Conservation (phyloP, 2,113 vertebrate species). For the Gymnocephalus cernua region DNA sequence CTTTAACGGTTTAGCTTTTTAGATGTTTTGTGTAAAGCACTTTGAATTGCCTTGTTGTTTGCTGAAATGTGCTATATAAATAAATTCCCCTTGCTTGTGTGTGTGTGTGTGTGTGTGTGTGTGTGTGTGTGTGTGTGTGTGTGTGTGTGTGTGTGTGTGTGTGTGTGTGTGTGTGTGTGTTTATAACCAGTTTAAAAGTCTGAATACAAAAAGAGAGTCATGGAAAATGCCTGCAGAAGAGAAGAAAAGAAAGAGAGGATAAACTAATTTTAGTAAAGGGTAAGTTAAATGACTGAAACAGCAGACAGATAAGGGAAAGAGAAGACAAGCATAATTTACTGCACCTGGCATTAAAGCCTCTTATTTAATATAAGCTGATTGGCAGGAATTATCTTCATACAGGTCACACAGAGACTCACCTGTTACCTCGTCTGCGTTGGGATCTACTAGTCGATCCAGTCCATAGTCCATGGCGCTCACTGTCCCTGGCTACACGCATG, state of each 20-base stretch:
- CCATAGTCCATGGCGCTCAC: conserved; percentile 92
- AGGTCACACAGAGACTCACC: conserved; percentile 73
- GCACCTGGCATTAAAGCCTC: conserved; percentile 61
- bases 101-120: not conserved
- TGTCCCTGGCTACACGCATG: conserved; percentile 88
- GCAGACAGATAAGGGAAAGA: not conserved
- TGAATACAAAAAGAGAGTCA: conserved; percentile 26
- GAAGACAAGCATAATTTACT: not conserved
- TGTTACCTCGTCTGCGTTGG: conserved; percentile 92
- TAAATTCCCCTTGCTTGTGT: no score
- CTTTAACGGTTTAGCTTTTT: no score
- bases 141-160: conserved; percentile 10
- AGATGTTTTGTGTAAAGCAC: no score
- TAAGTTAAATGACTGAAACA: conserved; percentile 9
- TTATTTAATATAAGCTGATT: conserved; percentile 70
- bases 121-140: conserved; percentile 11
- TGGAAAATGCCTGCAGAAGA: conserved; percentile 62
- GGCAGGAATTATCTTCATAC: conserved; percentile 56
- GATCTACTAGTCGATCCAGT: conserved; percentile 88
- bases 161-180: conserved; percentile 7
- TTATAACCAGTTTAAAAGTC: conserved; percentile 31
- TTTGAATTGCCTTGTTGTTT: no score
- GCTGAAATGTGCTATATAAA: no score
- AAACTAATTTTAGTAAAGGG: conserved; percentile 21
- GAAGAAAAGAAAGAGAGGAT: conserved; percentile 23